These are phyloP conservation scores for Drosophila grimshawi DNA, from an alignment of 1,140 invertebrate species.

Conservation along the genomic window DNA sequence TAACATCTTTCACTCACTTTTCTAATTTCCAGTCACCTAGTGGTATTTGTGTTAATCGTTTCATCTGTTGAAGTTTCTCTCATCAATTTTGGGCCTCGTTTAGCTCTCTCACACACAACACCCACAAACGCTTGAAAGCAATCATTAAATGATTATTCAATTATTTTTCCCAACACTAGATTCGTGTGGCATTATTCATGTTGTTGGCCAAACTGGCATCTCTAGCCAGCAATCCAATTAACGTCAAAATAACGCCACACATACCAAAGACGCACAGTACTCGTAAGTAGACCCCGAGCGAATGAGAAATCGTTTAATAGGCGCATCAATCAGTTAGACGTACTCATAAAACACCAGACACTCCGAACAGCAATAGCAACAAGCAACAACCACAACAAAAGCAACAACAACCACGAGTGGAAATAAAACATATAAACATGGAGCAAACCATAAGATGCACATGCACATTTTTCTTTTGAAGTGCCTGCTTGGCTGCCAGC, in stretches of 20 bases:
- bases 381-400: slow-evolving; percentile 1
- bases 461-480: slow-evolving; percentile 75
- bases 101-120: slow-evolving; percentile 10
- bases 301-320: slow-evolving; percentile 73
- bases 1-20: neutral
- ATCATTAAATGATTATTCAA: slow-evolving; percentile 65
- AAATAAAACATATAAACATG: slow-evolving; percentile 69
- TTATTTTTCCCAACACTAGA: slow-evolving; percentile 42
- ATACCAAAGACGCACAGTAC: slow-evolving; percentile 20
- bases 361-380: slow-evolving; percentile 18
- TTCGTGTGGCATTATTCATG: slow-evolving; percentile 49
- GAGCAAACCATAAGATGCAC: slow-evolving; percentile 45
- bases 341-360: slow-evolving; percentile 72
- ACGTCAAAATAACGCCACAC: slow-evolving; percentile 67
- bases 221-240: slow-evolving; percentile 62
- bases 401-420: slow-evolving; percentile 38
- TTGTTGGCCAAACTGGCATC: slow-evolving; percentile 33
- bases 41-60: slow-evolving; percentile 11
- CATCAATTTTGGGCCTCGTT: slow-evolving; percentile 15
- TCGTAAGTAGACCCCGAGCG: slow-evolving; percentile 36
- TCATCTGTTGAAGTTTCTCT: slow-evolving; percentile 21
- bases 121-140: slow-evolving; percentile 44
- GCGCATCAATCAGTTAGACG: slow-evolving; percentile 73
- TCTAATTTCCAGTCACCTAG: neutral
- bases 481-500: slow-evolving; percentile 49